A percentile compares a stretch with the other conserved stretches of the same genome.
Conservation (phyloP, 2,113 vertebrate species). For the Epinephelus lanceolatus region DNA sequence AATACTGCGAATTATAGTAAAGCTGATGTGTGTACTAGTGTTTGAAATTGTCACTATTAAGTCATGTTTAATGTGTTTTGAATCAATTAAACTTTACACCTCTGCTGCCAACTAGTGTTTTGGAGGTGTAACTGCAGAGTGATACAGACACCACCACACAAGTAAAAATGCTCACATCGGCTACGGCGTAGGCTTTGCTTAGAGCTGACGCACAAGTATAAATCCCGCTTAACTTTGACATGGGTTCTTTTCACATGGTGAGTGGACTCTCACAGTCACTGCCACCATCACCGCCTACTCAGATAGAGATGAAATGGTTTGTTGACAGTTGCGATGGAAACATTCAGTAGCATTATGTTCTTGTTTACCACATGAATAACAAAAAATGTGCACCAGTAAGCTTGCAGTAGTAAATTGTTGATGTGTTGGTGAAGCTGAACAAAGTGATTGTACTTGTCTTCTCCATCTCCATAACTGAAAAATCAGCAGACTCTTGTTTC, state of each 20-base stretch:
- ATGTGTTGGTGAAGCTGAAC: neutral
- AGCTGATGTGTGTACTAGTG: no score
- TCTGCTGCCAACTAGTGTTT: no score
- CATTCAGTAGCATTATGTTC: neutral
- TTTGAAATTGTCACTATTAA: no score
- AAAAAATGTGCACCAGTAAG: no score
- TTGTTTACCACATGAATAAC: neutral
- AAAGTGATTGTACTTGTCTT: neutral
- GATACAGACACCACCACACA: no score
- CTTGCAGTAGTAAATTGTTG: neutral
- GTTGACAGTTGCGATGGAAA: neutral
- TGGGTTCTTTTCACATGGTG: constrained; percentile 6
- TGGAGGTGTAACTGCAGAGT: no score
- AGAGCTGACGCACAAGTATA: no score
- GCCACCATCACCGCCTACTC: neutral
- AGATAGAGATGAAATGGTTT: neutral
- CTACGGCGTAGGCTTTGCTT: no score
- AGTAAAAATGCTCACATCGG: no score
- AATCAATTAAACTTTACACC: no score
- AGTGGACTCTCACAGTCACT: neutral
- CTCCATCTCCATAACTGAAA: neutral
- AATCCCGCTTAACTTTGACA: neutral
- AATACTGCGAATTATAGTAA: no score
- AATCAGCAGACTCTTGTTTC: neutral
- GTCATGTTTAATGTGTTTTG: no score